Evolutionary conservation across 2,888 invertebrate genomes (phyloP), one percentile per base, ranked within the genome.

Genomic region (Empis stercorea): DNA sequence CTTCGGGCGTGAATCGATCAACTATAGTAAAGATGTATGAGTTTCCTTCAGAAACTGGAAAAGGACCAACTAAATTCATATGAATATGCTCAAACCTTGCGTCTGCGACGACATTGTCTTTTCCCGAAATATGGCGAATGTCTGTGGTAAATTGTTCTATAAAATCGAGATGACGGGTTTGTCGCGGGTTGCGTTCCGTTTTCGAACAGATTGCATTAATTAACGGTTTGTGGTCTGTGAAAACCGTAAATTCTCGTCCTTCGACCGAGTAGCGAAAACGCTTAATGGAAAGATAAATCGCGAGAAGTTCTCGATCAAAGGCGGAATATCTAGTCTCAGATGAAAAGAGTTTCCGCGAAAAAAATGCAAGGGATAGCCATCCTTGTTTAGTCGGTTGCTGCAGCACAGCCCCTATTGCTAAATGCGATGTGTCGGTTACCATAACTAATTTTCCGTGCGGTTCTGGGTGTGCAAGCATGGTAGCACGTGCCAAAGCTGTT

Each of bases 31-130:
- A 42, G 13, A 52, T 34, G 27, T 51, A 49, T 13, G 45, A 16
- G 30, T 37, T 46, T 16, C 44, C 50, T 13, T 49, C 30, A 5
- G 56, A 55, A 5, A 48, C 30, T 10, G 61, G 60, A 14, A 64
- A 48, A 2, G 63, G 61, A 16, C 61, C 62, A 1, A 66, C 58
- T 15, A 66, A 49, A 49, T 66, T 63, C 7, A 63, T 46, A 47
- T 63, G 61, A 7, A 63, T 50, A 11, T 49, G 49, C 14, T 46
- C 44, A 41, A 53, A 52, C 30, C 53, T 40, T 7, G 37, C 45
- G 9, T 45, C 45, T 11, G 45, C 47, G 4, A 45, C 43, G 1
- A 40, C 20, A 13, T 50, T 50, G 10, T 46, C 14, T 15, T 48
- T 37, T 1, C 50, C 45, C 4, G 43, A n/a, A 23, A 47, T 2